These are phyloP conservation scores for Brienomyrus brachyistius DNA, from an alignment of 2,113 vertebrate genomes.

Conservation along the genomic window DNA sequence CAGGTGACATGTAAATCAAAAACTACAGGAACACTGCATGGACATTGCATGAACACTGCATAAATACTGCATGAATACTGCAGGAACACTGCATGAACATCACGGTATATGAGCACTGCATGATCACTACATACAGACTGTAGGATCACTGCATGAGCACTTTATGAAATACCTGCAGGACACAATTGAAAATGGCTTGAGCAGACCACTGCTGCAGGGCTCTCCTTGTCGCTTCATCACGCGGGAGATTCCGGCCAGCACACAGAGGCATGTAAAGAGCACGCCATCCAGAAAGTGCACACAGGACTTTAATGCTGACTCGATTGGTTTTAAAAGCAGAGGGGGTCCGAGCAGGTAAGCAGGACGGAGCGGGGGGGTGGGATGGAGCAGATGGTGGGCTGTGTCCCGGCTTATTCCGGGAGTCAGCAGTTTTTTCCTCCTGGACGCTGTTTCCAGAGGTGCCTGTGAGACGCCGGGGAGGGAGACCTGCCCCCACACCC, in stretches of 20 bases:
- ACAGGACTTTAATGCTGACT: background rate
- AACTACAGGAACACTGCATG: background rate
- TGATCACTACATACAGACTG: background rate
- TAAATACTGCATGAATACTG: background rate
- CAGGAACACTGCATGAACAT: background rate
- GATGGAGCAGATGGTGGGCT: constrained; percentile 55
- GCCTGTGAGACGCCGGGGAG: constrained; percentile 41
- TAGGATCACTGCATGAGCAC: background rate
- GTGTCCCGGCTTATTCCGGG: constrained; percentile 32
- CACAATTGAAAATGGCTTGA: background rate
- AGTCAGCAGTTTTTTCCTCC: constrained; percentile 56
- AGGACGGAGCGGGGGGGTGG: background rate
- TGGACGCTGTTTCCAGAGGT: constrained; percentile 46
- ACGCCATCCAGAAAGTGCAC: background rate
- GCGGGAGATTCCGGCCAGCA: background rate
- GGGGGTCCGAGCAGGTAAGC: background rate
- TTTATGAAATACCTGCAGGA: background rate
- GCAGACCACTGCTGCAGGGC: background rate
- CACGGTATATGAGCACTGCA: background rate
- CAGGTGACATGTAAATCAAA: background rate
- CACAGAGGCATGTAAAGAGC: background rate
- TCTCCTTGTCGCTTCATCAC: background rate
- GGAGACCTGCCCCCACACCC: constrained; percentile 52
- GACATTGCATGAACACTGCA: background rate
- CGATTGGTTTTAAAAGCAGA: background rate